Evolutionary conservation across 64 coral and sea anemone species (phyloP).

Genomic region (Porites australiensis): DNA sequence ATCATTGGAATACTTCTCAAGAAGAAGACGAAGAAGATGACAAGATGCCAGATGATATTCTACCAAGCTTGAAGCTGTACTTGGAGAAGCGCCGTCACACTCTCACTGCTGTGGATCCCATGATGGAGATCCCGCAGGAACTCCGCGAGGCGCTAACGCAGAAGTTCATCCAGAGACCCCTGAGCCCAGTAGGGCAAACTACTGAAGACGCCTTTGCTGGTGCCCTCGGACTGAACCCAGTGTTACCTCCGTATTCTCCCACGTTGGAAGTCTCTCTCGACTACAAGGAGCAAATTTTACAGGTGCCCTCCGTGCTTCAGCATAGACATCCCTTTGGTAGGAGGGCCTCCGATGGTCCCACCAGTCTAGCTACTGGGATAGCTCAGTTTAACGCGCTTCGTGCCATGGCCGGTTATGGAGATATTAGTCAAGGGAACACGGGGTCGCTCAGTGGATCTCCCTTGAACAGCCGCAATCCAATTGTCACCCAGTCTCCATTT

Average conservation of each 20-base stretch:
- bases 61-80: slow-evolving; percentile 86
- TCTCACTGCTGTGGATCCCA: slow-evolving; percentile 85
- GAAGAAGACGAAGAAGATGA: slow-evolving; percentile 94
- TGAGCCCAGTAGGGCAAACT: slow-evolving; percentile 66
- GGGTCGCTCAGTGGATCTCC: slow-evolving; percentile 47
- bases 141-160: slow-evolving; percentile 80
- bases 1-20: slow-evolving; percentile 8
- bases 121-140: slow-evolving; percentile 88
- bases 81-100: slow-evolving; percentile 89
- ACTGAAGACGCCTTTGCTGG: slow-evolving; percentile 47
- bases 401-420: slow-evolving; percentile 59
- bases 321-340: slow-evolving; percentile 81
- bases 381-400: slow-evolving; percentile 93
- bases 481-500: slow-evolving; percentile 56
- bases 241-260: slow-evolving; percentile 64
- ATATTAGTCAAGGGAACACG: slow-evolving; percentile 19
- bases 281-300: slow-evolving; percentile 94
- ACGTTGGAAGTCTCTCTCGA: slow-evolving; percentile 87
- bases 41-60: slow-evolving; percentile 84
- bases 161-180: slow-evolving; percentile 59
- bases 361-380: slow-evolving; percentile 92
- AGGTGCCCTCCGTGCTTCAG: slow-evolving; percentile 90
- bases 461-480: slow-evolving; percentile 13
- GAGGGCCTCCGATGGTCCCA: slow-evolving; percentile 94
- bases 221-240: slow-evolving; percentile 24